phyloP scores from a whole-genome alignment of 2,888 invertebrate genomes.

The Artemia sinica region DNA sequence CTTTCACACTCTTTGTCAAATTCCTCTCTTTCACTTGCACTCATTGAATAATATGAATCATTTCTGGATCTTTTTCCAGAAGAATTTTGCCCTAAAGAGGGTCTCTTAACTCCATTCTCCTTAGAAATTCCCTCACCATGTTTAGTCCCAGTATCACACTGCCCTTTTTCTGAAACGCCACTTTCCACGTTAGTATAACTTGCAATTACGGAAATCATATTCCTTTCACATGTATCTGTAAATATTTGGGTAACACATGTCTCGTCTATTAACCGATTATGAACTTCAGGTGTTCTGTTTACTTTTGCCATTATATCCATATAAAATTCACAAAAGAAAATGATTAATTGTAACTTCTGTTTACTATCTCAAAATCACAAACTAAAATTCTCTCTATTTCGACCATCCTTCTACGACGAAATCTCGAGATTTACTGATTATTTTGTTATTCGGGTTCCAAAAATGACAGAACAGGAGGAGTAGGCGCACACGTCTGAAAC shows the following conservation, averaged over 20 bases:
- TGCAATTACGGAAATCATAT: background rate
- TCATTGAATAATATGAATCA: slow-evolving; percentile 1
- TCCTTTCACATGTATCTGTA: too few relatives aligned
- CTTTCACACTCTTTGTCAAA: background rate
- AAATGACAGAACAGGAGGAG: too few relatives aligned
- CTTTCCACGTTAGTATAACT: background rate
- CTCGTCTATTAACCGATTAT: slow-evolving; percentile 4
- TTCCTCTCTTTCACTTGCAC: background rate
- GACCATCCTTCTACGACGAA: too few relatives aligned
- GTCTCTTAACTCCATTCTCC: background rate
- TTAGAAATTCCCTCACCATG: background rate
- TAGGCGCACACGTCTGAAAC: too few relatives aligned
- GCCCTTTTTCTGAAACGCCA: background rate
- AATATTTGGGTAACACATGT: background rate
- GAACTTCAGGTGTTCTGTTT: slow-evolving; percentile 1
- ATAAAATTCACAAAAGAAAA: background rate
- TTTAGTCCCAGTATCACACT: background rate
- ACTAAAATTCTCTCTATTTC: too few relatives aligned
- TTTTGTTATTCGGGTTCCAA: too few relatives aligned
- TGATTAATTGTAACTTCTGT: too few relatives aligned
- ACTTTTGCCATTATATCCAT: slow-evolving; percentile 9
- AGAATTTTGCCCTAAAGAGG: background rate
- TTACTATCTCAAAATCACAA: too few relatives aligned
- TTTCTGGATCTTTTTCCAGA: slow-evolving; percentile 1
- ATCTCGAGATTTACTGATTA: too few relatives aligned